phyloP scores from a whole-genome alignment of 1,140 invertebrate genomes.

The Tenebrio molitor region DNA sequence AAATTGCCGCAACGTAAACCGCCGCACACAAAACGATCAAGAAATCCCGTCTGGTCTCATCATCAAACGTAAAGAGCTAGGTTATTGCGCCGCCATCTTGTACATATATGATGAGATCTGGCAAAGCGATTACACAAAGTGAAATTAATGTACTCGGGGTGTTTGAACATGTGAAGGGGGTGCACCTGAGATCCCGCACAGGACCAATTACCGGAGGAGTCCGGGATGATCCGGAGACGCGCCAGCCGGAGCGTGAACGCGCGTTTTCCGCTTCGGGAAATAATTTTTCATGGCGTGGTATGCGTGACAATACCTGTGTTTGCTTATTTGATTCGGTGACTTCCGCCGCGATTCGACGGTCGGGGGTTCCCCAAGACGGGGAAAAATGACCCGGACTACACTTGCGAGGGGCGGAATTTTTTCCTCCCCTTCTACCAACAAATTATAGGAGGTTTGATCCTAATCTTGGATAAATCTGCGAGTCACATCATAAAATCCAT shows the following conservation, averaged over 20 bases:
- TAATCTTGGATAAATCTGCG: too few relatives aligned
- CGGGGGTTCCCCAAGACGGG: too few relatives aligned
- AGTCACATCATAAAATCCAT: too few relatives aligned
- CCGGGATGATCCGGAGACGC: neutral
- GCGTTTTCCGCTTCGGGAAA: conserved; percentile 19
- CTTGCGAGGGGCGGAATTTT: too few relatives aligned
- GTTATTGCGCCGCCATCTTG: neutral
- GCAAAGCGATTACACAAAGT: neutral
- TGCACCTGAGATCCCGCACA: conserved; percentile 4
- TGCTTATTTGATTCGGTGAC: neutral
- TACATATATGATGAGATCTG: neutral
- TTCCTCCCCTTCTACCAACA: too few relatives aligned
- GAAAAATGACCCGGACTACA: too few relatives aligned
- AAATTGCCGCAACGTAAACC: too few relatives aligned
- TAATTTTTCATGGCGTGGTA: conserved; percentile 10
- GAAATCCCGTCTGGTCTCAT: too few relatives aligned
- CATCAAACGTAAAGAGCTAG: neutral
- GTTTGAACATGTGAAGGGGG: neutral
- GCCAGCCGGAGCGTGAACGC: neutral
- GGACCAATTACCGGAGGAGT: conserved; percentile 8
- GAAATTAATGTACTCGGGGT: conserved; percentile 14
- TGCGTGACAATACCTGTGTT: conserved; percentile 22
- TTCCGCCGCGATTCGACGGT: neutral
- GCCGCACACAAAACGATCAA: too few relatives aligned
- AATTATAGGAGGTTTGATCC: too few relatives aligned